phyloP scores from a whole-genome alignment of 2,113 vertebrate species.

The Pteropus alecto region DNA sequence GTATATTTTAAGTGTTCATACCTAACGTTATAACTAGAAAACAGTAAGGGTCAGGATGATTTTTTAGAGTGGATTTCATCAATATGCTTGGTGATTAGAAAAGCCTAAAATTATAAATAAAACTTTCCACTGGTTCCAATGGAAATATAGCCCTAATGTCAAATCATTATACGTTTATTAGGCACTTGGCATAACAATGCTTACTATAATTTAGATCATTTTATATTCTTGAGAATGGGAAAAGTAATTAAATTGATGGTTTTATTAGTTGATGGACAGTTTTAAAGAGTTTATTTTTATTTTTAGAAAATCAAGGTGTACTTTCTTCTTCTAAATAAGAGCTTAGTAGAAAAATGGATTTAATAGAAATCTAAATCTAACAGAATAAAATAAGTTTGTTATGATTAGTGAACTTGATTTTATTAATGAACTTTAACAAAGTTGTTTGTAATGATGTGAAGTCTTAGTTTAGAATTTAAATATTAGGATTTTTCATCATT shows the following conservation, averaged over 20 bases:
- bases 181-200: constrained; percentile 42
- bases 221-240: constrained; percentile 27
- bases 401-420: constrained; percentile 36
- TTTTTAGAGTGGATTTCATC: constrained; percentile 46
- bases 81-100: constrained; percentile 32
- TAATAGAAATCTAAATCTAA: constrained; percentile 9
- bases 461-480: constrained; percentile 43
- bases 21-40: constrained; percentile 55
- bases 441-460: neutral
- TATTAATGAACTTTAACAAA: constrained; percentile 28
- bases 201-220: constrained; percentile 56
- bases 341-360: neutral
- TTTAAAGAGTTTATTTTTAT: constrained; percentile 48
- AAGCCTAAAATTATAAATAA: neutral
- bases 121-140: constrained; percentile 18
- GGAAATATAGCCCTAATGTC: neutral
- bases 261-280: constrained; percentile 51
- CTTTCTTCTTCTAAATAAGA: constrained; percentile 55
- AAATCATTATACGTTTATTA: constrained; percentile 59
- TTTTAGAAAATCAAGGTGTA: constrained; percentile 54
- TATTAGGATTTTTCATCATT: constrained; percentile 42
- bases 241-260: constrained; percentile 57
- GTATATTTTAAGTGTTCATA: constrained; percentile 24
- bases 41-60: neutral
- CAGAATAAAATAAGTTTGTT: constrained; percentile 21